These are phyloP conservation scores for Dyspetes luteomarginatus DNA, from an alignment of 2,888 invertebrate genomes.

Conservation along the genomic window DNA sequence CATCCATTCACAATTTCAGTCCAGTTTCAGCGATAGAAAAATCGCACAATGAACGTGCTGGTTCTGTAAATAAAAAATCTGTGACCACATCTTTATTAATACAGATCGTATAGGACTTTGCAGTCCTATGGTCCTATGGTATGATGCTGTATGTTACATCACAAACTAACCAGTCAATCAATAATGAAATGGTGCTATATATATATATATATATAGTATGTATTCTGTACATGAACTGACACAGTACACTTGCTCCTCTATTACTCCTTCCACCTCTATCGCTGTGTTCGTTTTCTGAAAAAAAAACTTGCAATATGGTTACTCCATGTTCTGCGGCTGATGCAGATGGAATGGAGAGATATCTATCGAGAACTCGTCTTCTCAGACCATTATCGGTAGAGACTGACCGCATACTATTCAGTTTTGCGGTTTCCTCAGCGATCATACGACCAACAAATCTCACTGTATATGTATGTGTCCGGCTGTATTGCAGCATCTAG, in stretches of 20 bases:
- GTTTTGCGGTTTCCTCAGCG: slow-evolving; percentile 53
- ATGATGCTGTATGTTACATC: slow-evolving; percentile 13
- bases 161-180: slow-evolving; percentile 30
- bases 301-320: slow-evolving; percentile 45
- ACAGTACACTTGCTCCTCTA: slow-evolving; percentile 11
- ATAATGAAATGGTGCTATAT: slow-evolving; percentile 23
- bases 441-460: slow-evolving; percentile 19
- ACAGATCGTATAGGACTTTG: neutral
- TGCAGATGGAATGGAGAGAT: slow-evolving; percentile 52
- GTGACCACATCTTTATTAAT: neutral
- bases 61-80: neutral
- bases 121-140: neutral
- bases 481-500: neutral
- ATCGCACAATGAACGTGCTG: neutral
- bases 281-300: neutral
- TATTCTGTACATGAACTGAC: neutral
- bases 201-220: neutral
- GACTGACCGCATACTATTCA: slow-evolving; percentile 53
- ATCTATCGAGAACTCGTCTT: slow-evolving; percentile 58
- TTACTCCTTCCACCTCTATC: neutral
- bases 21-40: neutral
- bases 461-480: slow-evolving; percentile 12
- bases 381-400: slow-evolving; percentile 48
- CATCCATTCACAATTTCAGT: too few relatives aligned
- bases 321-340: slow-evolving; percentile 50